Evolutionary conservation across 2,113 vertebrate species (phyloP).

Genomic region (Dascyllus trimaculatus): DNA sequence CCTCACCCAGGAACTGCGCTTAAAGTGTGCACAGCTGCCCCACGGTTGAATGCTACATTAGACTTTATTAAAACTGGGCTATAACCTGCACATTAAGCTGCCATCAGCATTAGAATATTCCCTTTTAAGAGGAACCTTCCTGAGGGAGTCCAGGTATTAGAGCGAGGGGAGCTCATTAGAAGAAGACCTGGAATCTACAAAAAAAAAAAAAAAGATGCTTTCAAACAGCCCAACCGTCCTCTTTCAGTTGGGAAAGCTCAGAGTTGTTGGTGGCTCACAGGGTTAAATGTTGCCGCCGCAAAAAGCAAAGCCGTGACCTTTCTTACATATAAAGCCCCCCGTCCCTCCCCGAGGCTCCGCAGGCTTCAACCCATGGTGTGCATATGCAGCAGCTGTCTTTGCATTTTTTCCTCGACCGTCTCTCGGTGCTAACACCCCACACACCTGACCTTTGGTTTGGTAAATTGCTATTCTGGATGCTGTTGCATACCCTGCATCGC

Average conservation of each 20-base stretch:
- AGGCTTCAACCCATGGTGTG: not conserved
- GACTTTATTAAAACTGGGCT: slow-evolving; percentile 15
- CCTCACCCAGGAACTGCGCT: not conserved
- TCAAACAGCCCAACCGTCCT: not conserved
- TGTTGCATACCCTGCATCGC: not conserved
- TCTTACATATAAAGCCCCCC: not conserved
- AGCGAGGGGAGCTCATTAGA: not conserved
- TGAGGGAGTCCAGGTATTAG: not conserved
- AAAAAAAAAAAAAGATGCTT: slow-evolving; percentile 4
- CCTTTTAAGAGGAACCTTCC: not conserved
- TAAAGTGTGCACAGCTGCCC: not conserved
- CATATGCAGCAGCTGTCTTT: slow-evolving; percentile 6
- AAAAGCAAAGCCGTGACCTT: slow-evolving; percentile 8
- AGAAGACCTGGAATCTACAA: slow-evolving; percentile 8
- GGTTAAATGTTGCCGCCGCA: not conserved
- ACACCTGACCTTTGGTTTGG: slow-evolving; percentile 46
- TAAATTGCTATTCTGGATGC: slow-evolving; percentile 30
- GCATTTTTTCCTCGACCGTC: not conserved
- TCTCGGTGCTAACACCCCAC: slow-evolving; percentile 11
- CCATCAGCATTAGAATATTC: slow-evolving; percentile 21
- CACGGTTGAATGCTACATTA: slow-evolving; percentile 13
- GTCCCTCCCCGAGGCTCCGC: not conserved
- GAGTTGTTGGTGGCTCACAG: not conserved
- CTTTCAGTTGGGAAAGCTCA: not conserved
- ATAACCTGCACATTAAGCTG: slow-evolving; percentile 5